phyloP scores from a whole-genome alignment of 2,888 invertebrate genomes.

The Hofmannophila pseudospretella region DNA sequence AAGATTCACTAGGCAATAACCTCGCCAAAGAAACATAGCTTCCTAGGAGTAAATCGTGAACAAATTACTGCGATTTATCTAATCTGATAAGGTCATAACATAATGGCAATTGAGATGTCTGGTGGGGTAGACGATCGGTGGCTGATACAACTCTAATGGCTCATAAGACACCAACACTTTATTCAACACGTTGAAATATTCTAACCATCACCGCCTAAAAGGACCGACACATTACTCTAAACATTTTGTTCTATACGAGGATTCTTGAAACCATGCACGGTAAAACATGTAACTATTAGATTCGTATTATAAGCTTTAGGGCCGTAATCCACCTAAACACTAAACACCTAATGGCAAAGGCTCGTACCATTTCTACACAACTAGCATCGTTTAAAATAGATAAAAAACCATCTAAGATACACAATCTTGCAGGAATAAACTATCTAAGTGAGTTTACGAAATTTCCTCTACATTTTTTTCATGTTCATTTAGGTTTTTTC shows the following conservation, averaged over 20 bases:
- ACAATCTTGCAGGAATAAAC: constrained; percentile 56
- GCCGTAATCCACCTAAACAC: constrained; percentile 46
- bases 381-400: constrained; percentile 72
- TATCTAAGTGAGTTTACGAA: constrained; percentile 55
- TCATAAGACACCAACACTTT: constrained; percentile 31
- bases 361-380: constrained; percentile 42
- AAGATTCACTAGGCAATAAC: too few relatives aligned
- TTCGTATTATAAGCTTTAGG: constrained; percentile 67
- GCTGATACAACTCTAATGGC: constrained; percentile 13
- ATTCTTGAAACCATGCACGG: constrained; percentile 47
- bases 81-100: too few relatives aligned
- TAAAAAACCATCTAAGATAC: constrained; percentile 59
- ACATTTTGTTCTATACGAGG: constrained; percentile 57
- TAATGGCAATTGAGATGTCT: not conserved
- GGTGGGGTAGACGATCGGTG: not conserved
- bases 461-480: constrained; percentile 37
- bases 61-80: too few relatives aligned
- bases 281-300: constrained; percentile 56
- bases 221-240: constrained; percentile 57
- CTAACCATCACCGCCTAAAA: constrained; percentile 37
- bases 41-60: too few relatives aligned
- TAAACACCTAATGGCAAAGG: constrained; percentile 50
- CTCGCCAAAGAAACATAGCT: too few relatives aligned
- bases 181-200: constrained; percentile 15
- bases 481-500: constrained; percentile 28